Base-by-base conservation (phyloP, 2,113 vertebrate genomes). In the Clinocottus analis region DNA sequence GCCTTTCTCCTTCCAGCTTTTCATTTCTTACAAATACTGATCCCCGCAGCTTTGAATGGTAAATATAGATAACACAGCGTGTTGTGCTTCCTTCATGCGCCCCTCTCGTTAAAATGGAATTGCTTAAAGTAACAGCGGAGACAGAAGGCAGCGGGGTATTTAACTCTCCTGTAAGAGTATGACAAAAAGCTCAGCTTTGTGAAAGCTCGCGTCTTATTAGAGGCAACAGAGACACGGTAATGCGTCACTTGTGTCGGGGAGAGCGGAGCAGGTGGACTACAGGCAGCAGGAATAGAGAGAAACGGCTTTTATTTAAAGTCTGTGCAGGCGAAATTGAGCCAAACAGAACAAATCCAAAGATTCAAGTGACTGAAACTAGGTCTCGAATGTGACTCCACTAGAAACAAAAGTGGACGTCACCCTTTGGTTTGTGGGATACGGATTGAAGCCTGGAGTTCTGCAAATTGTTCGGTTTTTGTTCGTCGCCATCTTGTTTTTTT, bases 1-100 rank as follows among this genome's bases (percentile, higher is more conserved):
- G 71, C 43, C 53, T 59, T 78, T 69, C 25, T 75, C 29, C 75
- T 84, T 84, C 77, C 49, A 79, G n/a, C 8, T 45, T n/a, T n/a
- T 75, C 35, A 85, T 84, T 83, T 77, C 25, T 56, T 74, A 61
- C 62, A 72, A 65, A 72, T 71, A 56, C 60, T 27, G 19, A 16
- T 66, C 17, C 53, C 37, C 7, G n/a, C 12, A 58, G 31, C 12
- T 25, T 58, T 53, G 12, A 56, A 33, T 61, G 73, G 74, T 61
- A 35, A 60, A 47, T 51, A 49, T 37, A 65, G 72, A 75, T 59
- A 59, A 49, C 49, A 25, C 14, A 13, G 21, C 6, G 19, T n/a
- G n/a, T 6, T 5, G 31, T 79, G 55, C 71, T 43, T 61, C 14
- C 25, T 31, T 55, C 4, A 8, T 45, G 72, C 39, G 11, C 72